A percentile compares a stretch with the other conserved stretches of the same genome.
These are phyloP conservation scores for Diarsia dahlii DNA, from an alignment of 2,888 invertebrate genomes.

Conservation along the genomic window DNA sequence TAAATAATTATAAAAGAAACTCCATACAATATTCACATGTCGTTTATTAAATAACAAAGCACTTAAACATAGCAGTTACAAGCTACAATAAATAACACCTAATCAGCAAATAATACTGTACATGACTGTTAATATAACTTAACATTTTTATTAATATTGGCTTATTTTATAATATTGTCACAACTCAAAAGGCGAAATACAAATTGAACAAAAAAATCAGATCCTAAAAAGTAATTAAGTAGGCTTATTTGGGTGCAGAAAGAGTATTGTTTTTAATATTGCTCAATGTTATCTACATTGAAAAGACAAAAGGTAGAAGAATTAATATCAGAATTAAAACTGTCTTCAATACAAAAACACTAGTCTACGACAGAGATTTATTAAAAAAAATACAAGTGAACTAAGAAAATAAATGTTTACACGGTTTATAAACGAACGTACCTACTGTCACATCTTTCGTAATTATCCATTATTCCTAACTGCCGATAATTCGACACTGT, in stretches of 20 bases:
- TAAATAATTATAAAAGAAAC: conserved; percentile 16
- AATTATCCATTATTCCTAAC: too few relatives aligned
- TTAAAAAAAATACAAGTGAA: not conserved
- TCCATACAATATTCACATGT: conserved; percentile 61
- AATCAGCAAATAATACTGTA: conserved; percentile 91
- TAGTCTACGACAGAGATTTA: not conserved
- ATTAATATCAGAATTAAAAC: not conserved
- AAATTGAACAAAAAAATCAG: conserved; percentile 1
- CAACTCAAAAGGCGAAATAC: conserved; percentile 37
- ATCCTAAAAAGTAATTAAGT: not conserved
- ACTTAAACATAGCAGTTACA: conserved; percentile 85
- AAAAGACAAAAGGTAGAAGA: not conserved
- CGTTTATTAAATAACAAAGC: conserved; percentile 88
- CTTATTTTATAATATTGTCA: conserved; percentile 47
- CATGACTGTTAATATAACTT: conserved; percentile 88
- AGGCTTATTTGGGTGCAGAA: not conserved
- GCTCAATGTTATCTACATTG: not conserved
- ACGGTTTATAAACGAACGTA: too few relatives aligned
- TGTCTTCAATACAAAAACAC: not conserved
- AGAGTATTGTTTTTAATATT: not conserved
- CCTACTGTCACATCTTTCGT: too few relatives aligned
- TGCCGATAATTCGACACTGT: too few relatives aligned
- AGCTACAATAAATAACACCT: conserved; percentile 89
- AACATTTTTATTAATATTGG: conserved; percentile 72
- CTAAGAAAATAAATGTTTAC: not conserved